Conservation (phyloP, 2,888 invertebrate species). For the Eupithecia tripunctaria region DNA sequence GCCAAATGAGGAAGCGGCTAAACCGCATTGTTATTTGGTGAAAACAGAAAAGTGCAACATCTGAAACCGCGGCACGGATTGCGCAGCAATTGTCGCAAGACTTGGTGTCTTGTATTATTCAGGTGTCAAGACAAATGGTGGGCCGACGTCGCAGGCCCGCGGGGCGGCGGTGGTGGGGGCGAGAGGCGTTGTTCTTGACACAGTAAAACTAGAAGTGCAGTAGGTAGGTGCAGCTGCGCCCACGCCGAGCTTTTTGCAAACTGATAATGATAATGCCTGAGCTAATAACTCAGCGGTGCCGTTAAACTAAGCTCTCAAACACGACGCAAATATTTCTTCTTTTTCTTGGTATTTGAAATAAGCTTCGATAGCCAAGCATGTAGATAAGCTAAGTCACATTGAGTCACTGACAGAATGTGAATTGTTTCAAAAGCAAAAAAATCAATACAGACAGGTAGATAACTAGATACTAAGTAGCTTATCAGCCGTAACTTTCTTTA, state of each 20-base stretch:
- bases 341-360: background rate
- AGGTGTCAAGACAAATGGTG: conserved; percentile 66
- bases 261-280: conserved; percentile 34
- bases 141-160: conserved; percentile 41
- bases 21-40: conserved; percentile 52
- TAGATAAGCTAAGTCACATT: background rate
- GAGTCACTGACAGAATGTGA: background rate
- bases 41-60: conserved; percentile 51
- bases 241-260: conserved; percentile 79
- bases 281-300: conserved; percentile 24
- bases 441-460: background rate
- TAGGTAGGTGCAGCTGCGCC: conserved; percentile 83
- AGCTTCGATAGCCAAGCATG: background rate
- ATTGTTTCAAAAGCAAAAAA: background rate
- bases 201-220: conserved; percentile 85
- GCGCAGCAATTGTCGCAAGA: conserved; percentile 62
- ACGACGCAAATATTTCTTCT: background rate
- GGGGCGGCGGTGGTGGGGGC: conserved; percentile 64
- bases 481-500: conserved; percentile 28
- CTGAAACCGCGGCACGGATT: conserved; percentile 52
- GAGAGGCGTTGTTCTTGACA: conserved; percentile 84
- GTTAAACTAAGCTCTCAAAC: conserved; percentile 9
- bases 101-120: conserved; percentile 56
- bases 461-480: background rate
- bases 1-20: conserved; percentile 55